These are phyloP conservation scores for Linnaemya tessellans DNA, from an alignment of 2,888 invertebrate species.

Conservation along the genomic window DNA sequence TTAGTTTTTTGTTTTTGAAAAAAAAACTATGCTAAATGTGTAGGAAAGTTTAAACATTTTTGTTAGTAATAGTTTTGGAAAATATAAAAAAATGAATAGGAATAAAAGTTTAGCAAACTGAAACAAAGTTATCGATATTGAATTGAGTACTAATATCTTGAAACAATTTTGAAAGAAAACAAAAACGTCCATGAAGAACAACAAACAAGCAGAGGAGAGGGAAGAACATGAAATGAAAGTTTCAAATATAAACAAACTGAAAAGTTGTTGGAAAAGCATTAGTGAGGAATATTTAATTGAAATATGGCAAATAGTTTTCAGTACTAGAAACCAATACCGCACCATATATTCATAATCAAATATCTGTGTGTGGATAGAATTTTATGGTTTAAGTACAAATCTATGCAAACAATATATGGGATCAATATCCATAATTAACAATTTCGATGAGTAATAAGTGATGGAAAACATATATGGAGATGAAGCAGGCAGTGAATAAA, in stretches of 20 bases:
- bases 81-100: background rate
- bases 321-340: constrained; percentile 16
- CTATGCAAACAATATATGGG: constrained; percentile 8
- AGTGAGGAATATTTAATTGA: constrained; percentile 48
- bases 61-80: constrained; percentile 30
- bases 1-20: background rate
- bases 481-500: too few species aligned
- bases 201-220: background rate
- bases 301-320: constrained; percentile 51
- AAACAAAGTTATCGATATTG: constrained; percentile 67
- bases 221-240: background rate
- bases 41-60: constrained; percentile 42
- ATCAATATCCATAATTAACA: background rate
- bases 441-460: too few species aligned
- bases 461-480: too few species aligned
- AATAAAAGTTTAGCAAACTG: constrained; percentile 31
- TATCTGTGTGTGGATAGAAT: background rate
- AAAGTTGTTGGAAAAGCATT: constrained; percentile 54
- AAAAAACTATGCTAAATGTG: constrained; percentile 25
- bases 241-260: constrained; percentile 39
- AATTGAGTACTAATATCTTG: constrained; percentile 46
- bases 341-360: background rate
- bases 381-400: constrained; percentile 3
- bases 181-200: constrained; percentile 12
- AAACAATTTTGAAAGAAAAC: constrained; percentile 33